A percentile compares a stretch with the other conserved stretches of the same genome.
These are phyloP conservation scores for Tachyglossus aculeatus DNA, from an alignment of 2,797 vertebrate species.

Conservation along the genomic window DNA sequence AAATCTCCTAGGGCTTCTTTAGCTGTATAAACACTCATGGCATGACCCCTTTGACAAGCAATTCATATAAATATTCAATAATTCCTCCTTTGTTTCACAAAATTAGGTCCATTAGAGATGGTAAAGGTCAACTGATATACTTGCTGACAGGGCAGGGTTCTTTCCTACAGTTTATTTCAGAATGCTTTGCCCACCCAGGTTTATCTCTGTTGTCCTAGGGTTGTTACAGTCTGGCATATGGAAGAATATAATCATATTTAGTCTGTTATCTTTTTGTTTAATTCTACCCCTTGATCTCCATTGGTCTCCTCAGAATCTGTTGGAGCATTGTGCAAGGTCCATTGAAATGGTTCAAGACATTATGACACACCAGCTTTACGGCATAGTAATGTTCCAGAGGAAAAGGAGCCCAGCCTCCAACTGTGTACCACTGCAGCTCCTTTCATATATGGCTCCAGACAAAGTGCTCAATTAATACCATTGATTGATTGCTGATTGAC, in stretches of 20 bases:
- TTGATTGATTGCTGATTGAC: too few species aligned
- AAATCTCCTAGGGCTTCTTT: not conserved
- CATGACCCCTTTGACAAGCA: not conserved
- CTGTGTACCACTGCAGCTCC: too few species aligned
- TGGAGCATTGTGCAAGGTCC: too few species aligned
- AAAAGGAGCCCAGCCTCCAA: too few species aligned
- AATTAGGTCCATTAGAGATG: not conserved
- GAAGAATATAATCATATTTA: not conserved
- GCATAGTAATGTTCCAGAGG: too few species aligned
- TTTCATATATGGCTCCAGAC: too few species aligned
- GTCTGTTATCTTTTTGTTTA: too few species aligned
- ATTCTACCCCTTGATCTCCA: too few species aligned
- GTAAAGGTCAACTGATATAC: not conserved
- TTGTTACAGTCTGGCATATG: not conserved
- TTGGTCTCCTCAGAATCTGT: too few species aligned
- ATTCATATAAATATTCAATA: not conserved
- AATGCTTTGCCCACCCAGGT: not conserved
- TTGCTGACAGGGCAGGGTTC: not conserved
- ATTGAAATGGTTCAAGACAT: too few species aligned
- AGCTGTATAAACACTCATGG: not conserved
- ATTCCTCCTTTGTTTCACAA: not conserved
- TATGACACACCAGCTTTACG: too few species aligned
- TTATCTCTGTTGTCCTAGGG: not conserved
- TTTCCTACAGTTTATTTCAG: not conserved
- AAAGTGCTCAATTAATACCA: too few species aligned